These are phyloP conservation scores for Galemys pyrenaicus DNA, from an alignment of 2,113 vertebrate genomes.

Conservation along the genomic window DNA sequence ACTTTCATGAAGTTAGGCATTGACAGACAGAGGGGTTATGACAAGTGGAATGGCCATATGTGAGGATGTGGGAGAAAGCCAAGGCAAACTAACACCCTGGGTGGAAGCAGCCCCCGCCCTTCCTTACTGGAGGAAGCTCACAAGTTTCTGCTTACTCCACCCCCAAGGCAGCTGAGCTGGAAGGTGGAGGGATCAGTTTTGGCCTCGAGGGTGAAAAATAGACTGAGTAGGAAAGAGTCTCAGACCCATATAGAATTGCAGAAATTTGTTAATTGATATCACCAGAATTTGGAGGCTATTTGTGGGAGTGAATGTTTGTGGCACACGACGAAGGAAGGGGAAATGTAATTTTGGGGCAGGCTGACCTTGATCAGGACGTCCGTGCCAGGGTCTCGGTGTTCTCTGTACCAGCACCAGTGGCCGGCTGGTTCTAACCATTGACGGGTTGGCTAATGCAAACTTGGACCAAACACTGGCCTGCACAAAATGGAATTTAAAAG, in stretches of 20 bases:
- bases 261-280: constrained; percentile 16
- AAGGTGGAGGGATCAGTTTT: neutral
- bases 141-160: neutral
- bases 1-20: neutral
- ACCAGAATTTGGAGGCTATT: neutral
- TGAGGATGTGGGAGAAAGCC: neutral
- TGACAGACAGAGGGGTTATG: neutral
- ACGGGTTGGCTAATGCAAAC: constrained; percentile 11
- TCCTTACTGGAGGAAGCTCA: neutral
- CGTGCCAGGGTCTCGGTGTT: neutral
- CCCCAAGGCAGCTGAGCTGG: neutral
- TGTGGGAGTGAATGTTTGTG: neutral
- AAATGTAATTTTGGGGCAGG: neutral
- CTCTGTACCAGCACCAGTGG: neutral
- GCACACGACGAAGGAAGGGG: neutral
- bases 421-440: neutral
- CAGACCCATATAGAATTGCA: neutral
- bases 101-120: neutral
- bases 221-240: neutral
- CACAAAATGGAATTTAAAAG: neutral
- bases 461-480: constrained; percentile 14
- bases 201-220: neutral
- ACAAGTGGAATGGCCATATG: neutral
- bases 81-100: neutral
- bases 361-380: neutral